Evolutionary conservation across 2,888 invertebrate genomes (phyloP).

Genomic region (Cephus sareptanus): DNA sequence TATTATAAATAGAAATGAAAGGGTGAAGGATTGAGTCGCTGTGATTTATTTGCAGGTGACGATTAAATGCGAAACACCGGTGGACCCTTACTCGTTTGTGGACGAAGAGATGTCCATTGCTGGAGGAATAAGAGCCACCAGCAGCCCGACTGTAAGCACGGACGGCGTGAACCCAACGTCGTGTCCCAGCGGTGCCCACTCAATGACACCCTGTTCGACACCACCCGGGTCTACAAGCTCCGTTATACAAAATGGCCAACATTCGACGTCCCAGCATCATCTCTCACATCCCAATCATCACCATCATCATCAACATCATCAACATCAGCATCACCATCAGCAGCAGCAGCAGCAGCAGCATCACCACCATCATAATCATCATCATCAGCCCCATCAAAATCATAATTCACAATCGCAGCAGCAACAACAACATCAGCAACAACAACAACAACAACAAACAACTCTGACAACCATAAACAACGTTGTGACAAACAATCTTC

Average conservation of each 20-base stretch:
- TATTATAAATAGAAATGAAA: not conserved
- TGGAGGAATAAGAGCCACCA: slow-evolving; percentile 69
- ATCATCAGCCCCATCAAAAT: slow-evolving; percentile 39
- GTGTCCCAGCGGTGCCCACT: slow-evolving; percentile 49
- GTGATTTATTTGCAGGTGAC: slow-evolving; percentile 56
- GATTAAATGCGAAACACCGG: slow-evolving; percentile 73
- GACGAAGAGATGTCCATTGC: slow-evolving; percentile 79
- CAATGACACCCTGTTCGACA: slow-evolving; percentile 55
- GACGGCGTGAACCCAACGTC: slow-evolving; percentile 56
- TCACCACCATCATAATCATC: slow-evolving; percentile 42
- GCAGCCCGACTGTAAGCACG: slow-evolving; percentile 53
- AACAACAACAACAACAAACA: slow-evolving; percentile 53
- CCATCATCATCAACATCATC: slow-evolving; percentile 48
- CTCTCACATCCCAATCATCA: slow-evolving; percentile 16
- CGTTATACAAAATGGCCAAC: not conserved
- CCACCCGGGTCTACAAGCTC: slow-evolving; percentile 47
- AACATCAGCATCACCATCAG: slow-evolving; percentile 49
- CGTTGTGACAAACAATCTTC: slow-evolving; percentile 51
- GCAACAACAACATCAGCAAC: slow-evolving; percentile 26
- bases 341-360: slow-evolving; percentile 50
- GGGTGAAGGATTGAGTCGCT: not conserved
- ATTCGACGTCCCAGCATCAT: slow-evolving; percentile 31
- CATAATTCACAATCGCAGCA: slow-evolving; percentile 42
- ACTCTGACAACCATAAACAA: slow-evolving; percentile 55
- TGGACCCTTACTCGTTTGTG: slow-evolving; percentile 88